Evolutionary conservation across 2,888 invertebrate genomes (phyloP).

Genomic region (Stenchaetothrips biformis): DNA sequence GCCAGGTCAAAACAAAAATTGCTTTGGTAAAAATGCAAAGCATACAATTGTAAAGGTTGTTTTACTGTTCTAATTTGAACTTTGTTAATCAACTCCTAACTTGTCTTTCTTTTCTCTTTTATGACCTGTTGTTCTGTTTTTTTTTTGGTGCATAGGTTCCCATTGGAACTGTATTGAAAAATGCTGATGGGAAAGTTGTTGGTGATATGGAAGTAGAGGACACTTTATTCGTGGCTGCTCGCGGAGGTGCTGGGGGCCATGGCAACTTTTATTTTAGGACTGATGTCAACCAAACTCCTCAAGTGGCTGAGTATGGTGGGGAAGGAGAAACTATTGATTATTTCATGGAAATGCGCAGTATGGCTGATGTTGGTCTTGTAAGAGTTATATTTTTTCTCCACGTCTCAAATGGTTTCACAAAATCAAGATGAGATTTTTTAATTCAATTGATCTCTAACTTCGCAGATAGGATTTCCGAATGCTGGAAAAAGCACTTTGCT

Average conservation of each 20-base stretch:
- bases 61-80: not conserved
- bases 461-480: conserved; percentile 77
- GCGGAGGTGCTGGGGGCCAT: conserved; percentile 93
- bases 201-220: conserved; percentile 63
- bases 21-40: conserved; percentile 74
- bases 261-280: conserved; percentile 90
- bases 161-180: conserved; percentile 69
- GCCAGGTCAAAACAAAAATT: conserved; percentile 67
- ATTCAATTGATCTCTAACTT: conserved; percentile 34
- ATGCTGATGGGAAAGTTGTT: conserved; percentile 53
- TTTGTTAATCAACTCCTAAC: not conserved
- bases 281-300: conserved; percentile 71
- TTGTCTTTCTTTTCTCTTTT: conserved; percentile 10
- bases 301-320: conserved; percentile 82
- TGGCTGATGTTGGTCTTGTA: conserved; percentile 92
- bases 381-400: conserved; percentile 37
- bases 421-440: conserved; percentile 46
- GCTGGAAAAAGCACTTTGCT: conserved; percentile 91
- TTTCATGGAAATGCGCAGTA: conserved; percentile 76
- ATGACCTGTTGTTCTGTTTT: not conserved
- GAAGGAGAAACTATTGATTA: conserved; percentile 70
- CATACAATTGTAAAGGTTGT: conserved; percentile 58
- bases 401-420: not conserved
- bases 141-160: conserved; percentile 57
- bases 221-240: conserved; percentile 83